Conservation (phyloP, 2,888 invertebrate genomes). For the Nomada goodeniana region DNA sequence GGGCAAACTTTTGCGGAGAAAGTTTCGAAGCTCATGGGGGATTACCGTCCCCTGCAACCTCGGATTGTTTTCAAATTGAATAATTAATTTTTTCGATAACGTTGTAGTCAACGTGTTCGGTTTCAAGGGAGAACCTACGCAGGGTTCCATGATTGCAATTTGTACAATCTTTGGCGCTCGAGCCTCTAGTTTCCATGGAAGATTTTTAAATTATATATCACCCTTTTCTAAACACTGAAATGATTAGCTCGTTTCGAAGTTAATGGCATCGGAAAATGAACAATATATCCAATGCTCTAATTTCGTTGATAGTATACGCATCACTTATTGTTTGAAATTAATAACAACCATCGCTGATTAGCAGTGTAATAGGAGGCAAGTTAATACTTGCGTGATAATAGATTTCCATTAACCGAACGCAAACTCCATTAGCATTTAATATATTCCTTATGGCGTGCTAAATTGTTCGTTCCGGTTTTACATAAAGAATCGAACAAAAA, state of each 20-base stretch:
- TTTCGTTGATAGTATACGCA: background rate
- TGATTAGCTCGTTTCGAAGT: background rate
- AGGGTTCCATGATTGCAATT: no score
- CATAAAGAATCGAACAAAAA: background rate
- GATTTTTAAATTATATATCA: no score
- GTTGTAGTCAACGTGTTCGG: no score
- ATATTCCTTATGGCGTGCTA: no score
- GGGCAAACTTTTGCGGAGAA: background rate
- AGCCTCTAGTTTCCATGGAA: no score
- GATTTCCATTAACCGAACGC: background rate
- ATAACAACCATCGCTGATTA: background rate
- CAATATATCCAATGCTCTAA: background rate
- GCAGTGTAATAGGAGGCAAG: background rate
- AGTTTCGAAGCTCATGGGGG: background rate
- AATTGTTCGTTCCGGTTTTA: no score
- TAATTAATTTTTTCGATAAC: no score
- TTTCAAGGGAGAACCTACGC: no score
- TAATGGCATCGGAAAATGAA: background rate
- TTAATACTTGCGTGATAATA: background rate
- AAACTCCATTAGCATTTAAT: background rate
- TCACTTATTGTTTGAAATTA: background rate
- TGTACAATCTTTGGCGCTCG: no score
- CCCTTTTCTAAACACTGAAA: background rate
- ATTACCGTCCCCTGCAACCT: background rate
- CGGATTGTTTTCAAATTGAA: background rate